Percentiles rank a stretch among this genome's conserved stretches.
These are phyloP conservation scores for Tolmerus cingulatus DNA, from an alignment of 2,888 invertebrate genomes.

Conservation along the genomic window DNA sequence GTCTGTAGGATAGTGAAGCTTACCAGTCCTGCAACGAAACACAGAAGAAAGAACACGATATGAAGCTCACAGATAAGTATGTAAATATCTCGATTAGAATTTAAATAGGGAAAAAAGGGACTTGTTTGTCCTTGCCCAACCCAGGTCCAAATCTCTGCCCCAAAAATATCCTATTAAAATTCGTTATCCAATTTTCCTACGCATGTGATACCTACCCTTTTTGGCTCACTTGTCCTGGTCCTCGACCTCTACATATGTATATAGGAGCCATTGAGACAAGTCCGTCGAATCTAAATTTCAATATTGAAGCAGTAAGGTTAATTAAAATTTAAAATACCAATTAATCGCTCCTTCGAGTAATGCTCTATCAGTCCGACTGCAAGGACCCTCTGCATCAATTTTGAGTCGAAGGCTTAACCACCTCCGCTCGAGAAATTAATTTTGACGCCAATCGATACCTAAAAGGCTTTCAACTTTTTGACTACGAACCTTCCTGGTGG, in stretches of 20 bases:
- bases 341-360: constrained; percentile 25
- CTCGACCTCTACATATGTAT: not conserved
- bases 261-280: not conserved
- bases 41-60: not conserved
- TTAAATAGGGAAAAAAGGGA: not conserved
- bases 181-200: not conserved
- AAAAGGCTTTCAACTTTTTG: not conserved
- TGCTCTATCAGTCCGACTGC: not conserved
- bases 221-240: not conserved
- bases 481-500: not conserved
- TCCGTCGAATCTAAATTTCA: not conserved
- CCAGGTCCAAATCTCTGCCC: not conserved
- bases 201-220: not conserved
- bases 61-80: not conserved
- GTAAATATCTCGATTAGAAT: constrained; percentile 1
- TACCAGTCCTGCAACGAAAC: constrained; percentile 79
- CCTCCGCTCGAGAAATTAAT: not conserved
- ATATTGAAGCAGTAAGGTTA: not conserved
- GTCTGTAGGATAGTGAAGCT: constrained; percentile 98
- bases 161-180: not conserved
- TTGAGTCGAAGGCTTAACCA: not conserved
- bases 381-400: not conserved
- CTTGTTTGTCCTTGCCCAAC: not conserved
- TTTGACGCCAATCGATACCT: not conserved
- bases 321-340: constrained; percentile 45